Conservation (phyloP, 2,113 vertebrate species). For the Sialia sialis region DNA sequence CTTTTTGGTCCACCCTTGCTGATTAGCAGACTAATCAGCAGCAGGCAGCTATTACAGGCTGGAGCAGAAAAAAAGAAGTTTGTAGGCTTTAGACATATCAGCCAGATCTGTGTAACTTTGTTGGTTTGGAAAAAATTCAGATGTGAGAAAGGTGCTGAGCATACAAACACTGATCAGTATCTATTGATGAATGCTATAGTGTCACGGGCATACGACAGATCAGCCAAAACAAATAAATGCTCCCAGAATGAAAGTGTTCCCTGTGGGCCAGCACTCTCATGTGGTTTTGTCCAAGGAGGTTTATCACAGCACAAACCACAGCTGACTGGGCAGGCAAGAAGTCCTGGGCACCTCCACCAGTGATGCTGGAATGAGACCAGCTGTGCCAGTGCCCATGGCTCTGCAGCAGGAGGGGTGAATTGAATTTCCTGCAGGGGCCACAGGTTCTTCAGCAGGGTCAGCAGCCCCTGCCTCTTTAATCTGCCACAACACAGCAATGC, state of each 20-base stretch:
- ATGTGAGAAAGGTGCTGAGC: conserved; percentile 9
- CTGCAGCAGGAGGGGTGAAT: not conserved
- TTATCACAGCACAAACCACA: conserved; percentile 6
- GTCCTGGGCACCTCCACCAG: not conserved
- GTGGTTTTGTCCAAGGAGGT: not conserved
- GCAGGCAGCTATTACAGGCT: not conserved
- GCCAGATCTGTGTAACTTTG: not conserved
- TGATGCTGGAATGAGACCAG: not conserved
- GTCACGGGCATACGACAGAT: not conserved
- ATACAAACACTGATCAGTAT: conserved; percentile 1
- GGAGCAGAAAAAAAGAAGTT: not conserved
- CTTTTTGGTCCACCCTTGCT: conserved; percentile 11
- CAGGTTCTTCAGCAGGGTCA: not conserved
- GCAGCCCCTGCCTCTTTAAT: not conserved
- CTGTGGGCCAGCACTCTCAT: not conserved
- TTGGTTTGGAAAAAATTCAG: conserved; percentile 20
- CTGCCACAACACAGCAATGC: not conserved
- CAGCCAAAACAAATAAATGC: conserved; percentile 32
- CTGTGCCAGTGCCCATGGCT: accelerated
- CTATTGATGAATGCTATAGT: not conserved
- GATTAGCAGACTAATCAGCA: conserved; percentile 19
- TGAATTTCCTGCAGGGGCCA: not conserved
- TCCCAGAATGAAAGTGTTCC: not conserved
- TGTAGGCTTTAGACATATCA: not conserved
- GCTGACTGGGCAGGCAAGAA: not conserved